Evolutionary conservation across 2,113 vertebrate genomes (phyloP).

Genomic region (Pseudorhombus dupliciocellatus): DNA sequence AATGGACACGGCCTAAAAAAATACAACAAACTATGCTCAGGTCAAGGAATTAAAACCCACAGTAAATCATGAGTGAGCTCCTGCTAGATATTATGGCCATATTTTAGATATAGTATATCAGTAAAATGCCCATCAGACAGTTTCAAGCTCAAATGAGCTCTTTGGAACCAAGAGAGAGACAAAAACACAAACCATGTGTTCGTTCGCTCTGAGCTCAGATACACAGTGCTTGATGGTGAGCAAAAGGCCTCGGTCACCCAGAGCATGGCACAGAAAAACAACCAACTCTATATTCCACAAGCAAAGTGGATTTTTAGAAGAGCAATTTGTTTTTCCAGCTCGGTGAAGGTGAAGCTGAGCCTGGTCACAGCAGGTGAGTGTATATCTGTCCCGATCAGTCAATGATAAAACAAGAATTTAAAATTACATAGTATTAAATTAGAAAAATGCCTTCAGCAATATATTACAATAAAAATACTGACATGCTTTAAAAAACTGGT

Average conservation of each 20-base stretch:
- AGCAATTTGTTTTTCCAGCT: slow-evolving; percentile 1
- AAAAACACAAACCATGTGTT: neutral
- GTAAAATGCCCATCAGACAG: neutral
- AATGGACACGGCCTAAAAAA: too few relatives aligned
- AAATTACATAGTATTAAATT: neutral
- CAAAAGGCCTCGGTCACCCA: slow-evolving; percentile 22
- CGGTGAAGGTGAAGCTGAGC: slow-evolving; percentile 12
- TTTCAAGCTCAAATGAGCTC: neutral
- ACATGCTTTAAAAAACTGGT: neutral
- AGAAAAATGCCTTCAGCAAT: neutral
- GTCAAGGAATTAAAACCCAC: too few relatives aligned
- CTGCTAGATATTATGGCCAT: too few relatives aligned
- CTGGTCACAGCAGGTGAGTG: slow-evolving; percentile 34
- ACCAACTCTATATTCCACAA: neutral
- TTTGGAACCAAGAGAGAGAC: neutral
- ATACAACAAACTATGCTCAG: too few relatives aligned
- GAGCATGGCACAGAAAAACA: neutral
- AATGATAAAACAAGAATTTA: neutral
- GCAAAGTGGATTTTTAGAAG: neutral
- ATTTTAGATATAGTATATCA: too few relatives aligned
- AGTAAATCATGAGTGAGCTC: too few relatives aligned
- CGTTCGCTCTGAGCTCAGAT: neutral
- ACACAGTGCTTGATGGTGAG: neutral
- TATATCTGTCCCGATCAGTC: neutral
- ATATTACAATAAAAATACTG: neutral